Percentiles rank a stretch among this genome's conserved stretches.
Conservation (phyloP, 2,797 vertebrate genomes). For the Acipenser oxyrinchus region DNA sequence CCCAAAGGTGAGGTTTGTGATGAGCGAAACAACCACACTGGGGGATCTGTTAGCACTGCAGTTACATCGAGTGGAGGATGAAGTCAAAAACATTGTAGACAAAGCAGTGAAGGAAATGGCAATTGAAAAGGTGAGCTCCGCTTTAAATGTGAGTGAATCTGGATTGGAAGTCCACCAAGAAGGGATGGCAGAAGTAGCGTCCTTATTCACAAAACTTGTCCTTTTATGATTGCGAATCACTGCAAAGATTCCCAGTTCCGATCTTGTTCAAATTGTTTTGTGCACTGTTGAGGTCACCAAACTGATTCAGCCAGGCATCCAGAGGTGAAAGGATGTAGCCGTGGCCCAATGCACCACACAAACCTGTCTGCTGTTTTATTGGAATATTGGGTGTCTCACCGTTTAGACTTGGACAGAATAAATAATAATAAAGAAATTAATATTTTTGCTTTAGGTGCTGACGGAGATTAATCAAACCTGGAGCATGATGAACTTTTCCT, state of each 20-base stretch:
- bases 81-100: conserved; percentile 67
- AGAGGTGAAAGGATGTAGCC: too few relatives aligned
- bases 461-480: conserved; percentile 60
- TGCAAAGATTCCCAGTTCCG: too few relatives aligned
- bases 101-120: conserved; percentile 69
- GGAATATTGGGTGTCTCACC: too few relatives aligned
- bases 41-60: conserved; percentile 66
- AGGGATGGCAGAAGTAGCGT: too few relatives aligned
- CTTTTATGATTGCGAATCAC: neutral
- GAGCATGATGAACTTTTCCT: conserved; percentile 57
- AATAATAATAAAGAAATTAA: neutral
- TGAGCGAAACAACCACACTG: conserved; percentile 60
- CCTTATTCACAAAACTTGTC: too few relatives aligned
- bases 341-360: too few relatives aligned
- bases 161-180: too few relatives aligned
- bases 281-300: too few relatives aligned
- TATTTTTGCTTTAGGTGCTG: conserved; percentile 43
- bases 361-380: too few relatives aligned
- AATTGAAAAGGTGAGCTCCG: conserved; percentile 36
- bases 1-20: conserved; percentile 60
- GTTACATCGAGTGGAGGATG: conserved; percentile 63
- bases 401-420: neutral
- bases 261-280: too few relatives aligned
- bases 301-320: too few relatives aligned
- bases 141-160: too few relatives aligned